Evolutionary conservation across 2,113 vertebrate species (phyloP).

Genomic region (Columba janthina): DNA sequence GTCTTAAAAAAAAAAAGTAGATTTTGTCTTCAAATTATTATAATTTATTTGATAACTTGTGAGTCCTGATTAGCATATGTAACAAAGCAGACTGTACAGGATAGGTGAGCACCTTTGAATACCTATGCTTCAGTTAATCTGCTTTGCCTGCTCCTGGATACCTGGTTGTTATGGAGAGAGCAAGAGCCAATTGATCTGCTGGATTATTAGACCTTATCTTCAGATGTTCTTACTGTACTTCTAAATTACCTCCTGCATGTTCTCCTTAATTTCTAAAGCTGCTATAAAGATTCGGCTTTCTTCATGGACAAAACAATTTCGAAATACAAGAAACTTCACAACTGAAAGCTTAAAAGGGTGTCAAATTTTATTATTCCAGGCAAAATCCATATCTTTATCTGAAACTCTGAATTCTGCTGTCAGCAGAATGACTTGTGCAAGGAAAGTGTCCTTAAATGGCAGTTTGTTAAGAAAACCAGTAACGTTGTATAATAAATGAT

Average conservation of each 20-base stretch:
- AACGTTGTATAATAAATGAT: background rate
- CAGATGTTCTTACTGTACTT: background rate
- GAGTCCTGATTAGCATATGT: background rate
- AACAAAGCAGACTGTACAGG: background rate
- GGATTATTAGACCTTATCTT: background rate
- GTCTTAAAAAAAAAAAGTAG: background rate
- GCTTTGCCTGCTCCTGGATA: background rate
- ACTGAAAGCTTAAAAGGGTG: background rate
- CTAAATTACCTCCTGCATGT: background rate
- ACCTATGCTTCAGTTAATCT: background rate
- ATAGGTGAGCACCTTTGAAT: background rate
- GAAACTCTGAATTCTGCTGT: background rate
- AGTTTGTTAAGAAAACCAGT: background rate
- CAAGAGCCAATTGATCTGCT: background rate
- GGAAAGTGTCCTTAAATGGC: background rate
- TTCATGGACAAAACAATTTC: background rate
- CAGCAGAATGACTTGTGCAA: background rate
- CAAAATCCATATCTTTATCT: background rate
- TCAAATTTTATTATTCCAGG: background rate
- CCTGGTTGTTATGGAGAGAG: background rate
- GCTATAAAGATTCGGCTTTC: background rate
- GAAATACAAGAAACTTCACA: background rate
- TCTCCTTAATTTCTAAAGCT: background rate
- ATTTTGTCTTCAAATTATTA: background rate
- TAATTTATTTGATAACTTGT: background rate